Evolutionary conservation across 1,140 invertebrate genomes (phyloP), one percentile per base, ranked within the genome.

Genomic region (Luehdorfia chinensis): DNA sequence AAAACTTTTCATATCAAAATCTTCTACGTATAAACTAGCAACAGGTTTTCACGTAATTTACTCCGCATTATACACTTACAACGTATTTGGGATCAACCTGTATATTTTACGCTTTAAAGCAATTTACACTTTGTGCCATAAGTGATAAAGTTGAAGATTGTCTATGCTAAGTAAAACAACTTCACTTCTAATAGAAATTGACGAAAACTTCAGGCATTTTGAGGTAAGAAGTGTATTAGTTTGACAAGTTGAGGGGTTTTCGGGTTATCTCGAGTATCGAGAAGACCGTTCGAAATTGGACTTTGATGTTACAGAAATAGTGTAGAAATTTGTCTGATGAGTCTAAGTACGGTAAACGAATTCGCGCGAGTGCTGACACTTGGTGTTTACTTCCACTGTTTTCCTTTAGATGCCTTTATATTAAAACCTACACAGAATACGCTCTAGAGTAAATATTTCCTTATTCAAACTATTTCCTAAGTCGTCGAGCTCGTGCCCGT

Each of bases 201-300:
- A 44, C 14, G 30, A 28, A 57, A 76, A 79, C 66, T 76, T 79
- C 61, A 63, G 60, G 66, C 73, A 69, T 79, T 79, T 76, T 71
- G 57, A 63, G 73, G 71, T 75, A 72, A 71, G 75, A 68, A 69
- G 65, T 63, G 73, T 71, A 76, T 79, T 79, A 79, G 75, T 79
- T 76, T 66, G 70, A 76, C 71, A 76, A 79, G 59, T 73, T 70
- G 69, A 66, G 67, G 55, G 59, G 53, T 70, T 76, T 71, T 61
- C 65, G 41, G 65, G 66, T 71, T 70, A 75, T 75, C 63, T 66
- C 44, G 18, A 41, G 44, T 53, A 43, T 59, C 58, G 43, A 52
- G 50, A 15, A 9, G 13, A 19, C 4, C 30, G 25, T 14, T 13
- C 30, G 19, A 58, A 50, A 54, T 45, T 50, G 2, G 8, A 44